A percentile compares a stretch with the other conserved stretches of the same genome.
phyloP scores from a whole-genome alignment of 1,140 invertebrate species.

The Ridgeia piscesae region DNA sequence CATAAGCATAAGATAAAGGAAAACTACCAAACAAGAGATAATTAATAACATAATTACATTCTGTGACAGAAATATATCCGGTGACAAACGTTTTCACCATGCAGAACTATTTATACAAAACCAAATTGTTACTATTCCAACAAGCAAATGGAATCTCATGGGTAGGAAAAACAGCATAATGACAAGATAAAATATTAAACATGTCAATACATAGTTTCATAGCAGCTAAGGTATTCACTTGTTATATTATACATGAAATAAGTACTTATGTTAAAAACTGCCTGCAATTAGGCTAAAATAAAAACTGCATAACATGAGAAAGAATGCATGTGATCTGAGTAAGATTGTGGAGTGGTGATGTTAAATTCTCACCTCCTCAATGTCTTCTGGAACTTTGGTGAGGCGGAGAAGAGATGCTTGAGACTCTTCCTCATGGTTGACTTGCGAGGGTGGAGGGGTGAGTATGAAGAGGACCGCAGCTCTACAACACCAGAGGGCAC shows the following conservation, averaged over 20 bases:
- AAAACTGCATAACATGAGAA: not conserved
- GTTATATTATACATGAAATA: not conserved
- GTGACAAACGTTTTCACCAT: too few species aligned
- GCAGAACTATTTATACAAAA: too few species aligned
- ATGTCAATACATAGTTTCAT: too few species aligned
- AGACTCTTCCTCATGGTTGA: conserved; percentile 85
- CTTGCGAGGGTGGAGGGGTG: conserved; percentile 62
- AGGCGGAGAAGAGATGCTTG: conserved; percentile 88
- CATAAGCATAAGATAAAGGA: too few species aligned
- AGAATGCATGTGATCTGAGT: not conserved
- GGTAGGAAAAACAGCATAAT: not conserved
- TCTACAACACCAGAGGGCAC: conserved; percentile 13
- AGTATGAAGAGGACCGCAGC: conserved; percentile 26
- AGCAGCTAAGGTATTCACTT: too few species aligned
- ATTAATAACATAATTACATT: not conserved
- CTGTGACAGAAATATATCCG: too few species aligned
- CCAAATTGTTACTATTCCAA: too few species aligned
- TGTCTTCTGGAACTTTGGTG: conserved; percentile 93
- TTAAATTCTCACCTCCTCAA: conserved; percentile 70
- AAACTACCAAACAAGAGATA: not conserved
- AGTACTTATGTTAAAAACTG: too few species aligned
- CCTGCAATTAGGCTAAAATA: too few species aligned
- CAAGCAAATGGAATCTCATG: too few species aligned
- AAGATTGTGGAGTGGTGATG: not conserved
- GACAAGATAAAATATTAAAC: too few species aligned